A percentile compares a stretch with the other conserved stretches of the same genome.
phyloP scores from a whole-genome alignment of 2,888 invertebrate species.

The Ptilodon capucinus region DNA sequence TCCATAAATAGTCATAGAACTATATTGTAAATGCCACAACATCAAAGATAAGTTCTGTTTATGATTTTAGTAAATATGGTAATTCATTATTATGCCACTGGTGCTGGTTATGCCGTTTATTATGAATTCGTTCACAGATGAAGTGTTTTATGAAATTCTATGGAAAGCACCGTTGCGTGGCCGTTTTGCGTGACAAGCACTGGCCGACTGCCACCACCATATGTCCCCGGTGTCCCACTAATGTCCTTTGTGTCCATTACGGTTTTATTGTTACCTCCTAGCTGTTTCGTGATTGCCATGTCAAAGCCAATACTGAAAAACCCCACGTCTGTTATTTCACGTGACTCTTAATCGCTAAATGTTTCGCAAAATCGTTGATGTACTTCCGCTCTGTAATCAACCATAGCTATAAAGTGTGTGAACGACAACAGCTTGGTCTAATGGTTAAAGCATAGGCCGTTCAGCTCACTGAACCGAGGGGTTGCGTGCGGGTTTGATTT shows the following conservation, averaged over 20 bases:
- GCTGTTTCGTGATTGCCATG: conserved; percentile 31
- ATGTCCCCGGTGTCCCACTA: conserved; percentile 57
- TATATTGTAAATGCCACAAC: too few species aligned
- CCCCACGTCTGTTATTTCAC: conserved; percentile 17
- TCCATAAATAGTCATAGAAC: conserved; percentile 14
- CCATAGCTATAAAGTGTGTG: conserved; percentile 28
- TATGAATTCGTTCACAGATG: conserved; percentile 55
- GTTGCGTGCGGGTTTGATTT: too few species aligned
- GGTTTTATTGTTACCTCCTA: conserved; percentile 20
- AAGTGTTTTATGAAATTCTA: conserved; percentile 49
- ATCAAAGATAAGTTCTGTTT: too few species aligned
- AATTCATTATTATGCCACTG: not conserved
- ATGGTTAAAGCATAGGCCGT: too few species aligned
- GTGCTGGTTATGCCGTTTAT: conserved; percentile 22
- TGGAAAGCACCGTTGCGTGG: conserved; percentile 68
- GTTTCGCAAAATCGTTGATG: conserved; percentile 22
- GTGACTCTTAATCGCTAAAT: conserved; percentile 20
- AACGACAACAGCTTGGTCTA: too few species aligned
- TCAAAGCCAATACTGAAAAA: conserved; percentile 7
- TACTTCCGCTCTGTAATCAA: conserved; percentile 23
- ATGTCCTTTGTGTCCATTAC: conserved; percentile 59
- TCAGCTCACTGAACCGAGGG: too few species aligned
- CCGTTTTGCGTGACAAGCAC: conserved; percentile 65
- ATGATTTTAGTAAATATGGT: not conserved
- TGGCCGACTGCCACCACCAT: conserved; percentile 38